Evolutionary conservation across 2,888 invertebrate species (phyloP).

Genomic region (Axea sp.): DNA sequence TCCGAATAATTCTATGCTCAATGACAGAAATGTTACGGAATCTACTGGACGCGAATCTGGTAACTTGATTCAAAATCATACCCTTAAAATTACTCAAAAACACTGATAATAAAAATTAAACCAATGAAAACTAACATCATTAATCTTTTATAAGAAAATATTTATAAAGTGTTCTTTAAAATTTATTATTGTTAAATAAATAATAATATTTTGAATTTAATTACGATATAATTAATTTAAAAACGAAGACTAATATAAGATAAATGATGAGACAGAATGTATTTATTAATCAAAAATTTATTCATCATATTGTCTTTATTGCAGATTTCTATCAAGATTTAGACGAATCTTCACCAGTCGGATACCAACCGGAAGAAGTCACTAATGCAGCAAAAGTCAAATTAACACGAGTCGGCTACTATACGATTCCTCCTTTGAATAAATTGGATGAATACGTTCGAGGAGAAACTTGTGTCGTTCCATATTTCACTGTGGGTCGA

Average conservation of each 20-base stretch:
- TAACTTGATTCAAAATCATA: conserved; percentile 5
- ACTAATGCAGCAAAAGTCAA: conserved; percentile 88
- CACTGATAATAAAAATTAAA: no score
- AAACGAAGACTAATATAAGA: no score
- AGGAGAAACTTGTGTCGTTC: conserved; percentile 89
- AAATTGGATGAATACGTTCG: conserved; percentile 87
- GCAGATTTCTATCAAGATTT: conserved; percentile 67
- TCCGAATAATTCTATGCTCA: conserved; percentile 62
- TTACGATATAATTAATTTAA: no score
- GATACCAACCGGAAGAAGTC: conserved; percentile 70
- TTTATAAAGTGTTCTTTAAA: no score
- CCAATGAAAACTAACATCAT: no score
- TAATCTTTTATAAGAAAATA: no score
- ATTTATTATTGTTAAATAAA: no score
- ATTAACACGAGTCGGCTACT: conserved; percentile 91
- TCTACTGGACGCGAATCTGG: conserved; percentile 64
- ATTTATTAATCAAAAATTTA: no score
- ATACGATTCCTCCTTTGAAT: conserved; percentile 91
- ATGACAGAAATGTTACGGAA: conserved; percentile 65
- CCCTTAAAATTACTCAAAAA: no score
- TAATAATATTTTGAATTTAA: no score
- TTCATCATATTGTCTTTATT: no score
- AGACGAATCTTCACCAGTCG: conserved; percentile 65
- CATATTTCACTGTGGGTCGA: conserved; percentile 93
- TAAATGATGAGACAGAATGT: no score